phyloP scores from a whole-genome alignment of 1,140 invertebrate species.

The Drosophila sturtevanti region DNA sequence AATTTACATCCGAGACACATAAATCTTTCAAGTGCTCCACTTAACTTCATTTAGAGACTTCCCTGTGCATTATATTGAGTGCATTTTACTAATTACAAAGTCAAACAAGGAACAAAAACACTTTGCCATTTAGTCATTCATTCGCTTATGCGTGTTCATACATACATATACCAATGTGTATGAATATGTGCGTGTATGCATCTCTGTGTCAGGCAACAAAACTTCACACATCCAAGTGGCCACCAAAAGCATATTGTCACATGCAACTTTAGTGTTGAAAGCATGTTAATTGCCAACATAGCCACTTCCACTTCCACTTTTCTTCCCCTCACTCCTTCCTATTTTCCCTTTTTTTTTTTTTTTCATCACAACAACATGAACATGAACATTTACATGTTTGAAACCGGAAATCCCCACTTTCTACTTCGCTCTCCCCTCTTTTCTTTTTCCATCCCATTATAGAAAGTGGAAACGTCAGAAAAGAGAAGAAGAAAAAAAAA shows the following conservation, averaged over 20 bases:
- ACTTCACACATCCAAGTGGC: slow-evolving; percentile 60
- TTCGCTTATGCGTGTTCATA: slow-evolving; percentile 1
- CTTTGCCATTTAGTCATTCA: slow-evolving; percentile 29
- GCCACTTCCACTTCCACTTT: slow-evolving; percentile 57
- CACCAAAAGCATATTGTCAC: slow-evolving; percentile 49
- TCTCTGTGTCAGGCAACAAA: background rate
- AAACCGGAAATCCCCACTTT: slow-evolving; percentile 53
- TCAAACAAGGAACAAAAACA: slow-evolving; percentile 50
- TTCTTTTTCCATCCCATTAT: background rate
- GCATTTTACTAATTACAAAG: slow-evolving; percentile 74
- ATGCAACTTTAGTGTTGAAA: slow-evolving; percentile 73
- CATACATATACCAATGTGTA: slow-evolving; percentile 30
- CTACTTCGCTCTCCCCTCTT: background rate
- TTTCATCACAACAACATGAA: slow-evolving; percentile 39
- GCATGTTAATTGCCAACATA: slow-evolving; percentile 75
- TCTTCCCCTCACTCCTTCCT: slow-evolving; percentile 36
- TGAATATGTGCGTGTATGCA: slow-evolving; percentile 43
- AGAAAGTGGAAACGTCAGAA: background rate
- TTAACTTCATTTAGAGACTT: slow-evolving; percentile 47
- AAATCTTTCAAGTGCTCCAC: slow-evolving; percentile 65
- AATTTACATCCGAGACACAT: slow-evolving; percentile 42
- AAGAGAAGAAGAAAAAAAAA: slow-evolving; percentile 6
- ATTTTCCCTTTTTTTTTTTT: background rate
- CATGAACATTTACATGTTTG: slow-evolving; percentile 58
- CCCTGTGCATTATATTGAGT: slow-evolving; percentile 23